These are phyloP conservation scores for Hystrix cristata DNA, from an alignment of 2,113 vertebrate genomes.

Conservation along the genomic window DNA sequence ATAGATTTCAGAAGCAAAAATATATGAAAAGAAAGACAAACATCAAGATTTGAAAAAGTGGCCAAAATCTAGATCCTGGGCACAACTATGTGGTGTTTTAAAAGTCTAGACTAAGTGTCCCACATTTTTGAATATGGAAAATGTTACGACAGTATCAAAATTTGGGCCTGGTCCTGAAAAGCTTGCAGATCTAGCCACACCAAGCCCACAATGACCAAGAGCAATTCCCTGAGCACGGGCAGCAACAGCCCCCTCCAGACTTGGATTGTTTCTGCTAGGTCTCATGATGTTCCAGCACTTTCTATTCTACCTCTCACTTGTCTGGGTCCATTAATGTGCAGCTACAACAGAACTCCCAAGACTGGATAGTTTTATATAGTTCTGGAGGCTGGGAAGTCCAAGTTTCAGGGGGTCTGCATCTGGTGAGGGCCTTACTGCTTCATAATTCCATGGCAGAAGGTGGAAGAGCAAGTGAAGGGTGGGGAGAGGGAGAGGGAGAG, in stretches of 20 bases:
- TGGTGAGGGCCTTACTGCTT: not conserved
- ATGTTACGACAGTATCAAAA: not conserved
- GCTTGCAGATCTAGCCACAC: not conserved
- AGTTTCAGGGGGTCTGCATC: not conserved
- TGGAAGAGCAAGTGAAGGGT: not conserved
- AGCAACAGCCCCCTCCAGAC: not conserved
- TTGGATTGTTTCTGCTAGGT: not conserved
- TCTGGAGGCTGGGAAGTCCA: not conserved
- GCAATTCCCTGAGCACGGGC: accelerated
- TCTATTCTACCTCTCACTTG: not conserved
- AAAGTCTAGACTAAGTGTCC: not conserved
- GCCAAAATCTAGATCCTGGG: not conserved
- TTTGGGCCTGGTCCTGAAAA: slow-evolving; percentile 1
- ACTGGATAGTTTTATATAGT: not conserved
- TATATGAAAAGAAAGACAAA: not conserved
- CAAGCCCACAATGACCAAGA: not conserved
- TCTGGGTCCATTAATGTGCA: not conserved
- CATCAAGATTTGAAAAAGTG: not conserved
- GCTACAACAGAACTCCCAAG: not conserved
- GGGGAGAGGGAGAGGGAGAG: not conserved
- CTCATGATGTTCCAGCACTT: not conserved
- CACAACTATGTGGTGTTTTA: not conserved
- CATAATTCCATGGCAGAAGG: not conserved
- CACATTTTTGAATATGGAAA: not conserved
- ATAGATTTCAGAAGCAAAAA: slow-evolving; percentile 46